Evolutionary conservation across 2,888 invertebrate genomes (phyloP).

Genomic region (Nebria brevicollis): DNA sequence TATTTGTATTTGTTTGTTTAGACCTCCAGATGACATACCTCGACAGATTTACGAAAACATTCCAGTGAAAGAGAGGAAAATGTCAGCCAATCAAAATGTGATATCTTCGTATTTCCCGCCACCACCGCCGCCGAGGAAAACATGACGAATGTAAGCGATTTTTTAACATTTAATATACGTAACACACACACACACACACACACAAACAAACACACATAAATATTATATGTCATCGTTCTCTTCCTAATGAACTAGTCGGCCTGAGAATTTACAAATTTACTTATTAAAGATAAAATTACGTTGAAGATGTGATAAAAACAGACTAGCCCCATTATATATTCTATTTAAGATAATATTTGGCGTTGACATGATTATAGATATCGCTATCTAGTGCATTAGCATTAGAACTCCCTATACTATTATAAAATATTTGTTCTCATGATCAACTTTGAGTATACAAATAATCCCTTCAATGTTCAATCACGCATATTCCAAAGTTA

Average conservation of each 20-base stretch:
- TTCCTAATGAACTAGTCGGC: constrained; percentile 43
- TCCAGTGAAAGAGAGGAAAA: constrained; percentile 62
- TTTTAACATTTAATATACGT: background rate
- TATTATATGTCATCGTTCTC: background rate
- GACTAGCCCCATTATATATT: background rate
- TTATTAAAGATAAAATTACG: constrained; percentile 9
- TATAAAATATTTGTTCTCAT: background rate
- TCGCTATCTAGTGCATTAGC: background rate
- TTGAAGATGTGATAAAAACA: constrained; percentile 28
- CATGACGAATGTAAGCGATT: constrained; percentile 57
- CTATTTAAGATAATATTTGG: background rate
- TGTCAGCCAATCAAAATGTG: constrained; percentile 54
- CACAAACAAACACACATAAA: background rate
- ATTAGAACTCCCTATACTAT: background rate
- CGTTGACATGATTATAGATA: background rate
- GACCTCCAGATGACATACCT: constrained; percentile 66
- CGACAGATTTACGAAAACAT: constrained; percentile 67
- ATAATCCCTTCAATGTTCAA: too few relatives aligned
- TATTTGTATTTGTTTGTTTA: constrained; percentile 54
- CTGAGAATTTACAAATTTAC: constrained; percentile 44
- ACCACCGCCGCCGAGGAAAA: constrained; percentile 59
- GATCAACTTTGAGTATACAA: too few relatives aligned
- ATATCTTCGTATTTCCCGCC: constrained; percentile 56
- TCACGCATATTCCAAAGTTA: too few relatives aligned
- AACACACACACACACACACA: background rate